A percentile compares a stretch with the other conserved stretches of the same genome.
Evolutionary conservation across 2,797 vertebrate genomes (phyloP).

Genomic region (Malacoctenus gilli): DNA sequence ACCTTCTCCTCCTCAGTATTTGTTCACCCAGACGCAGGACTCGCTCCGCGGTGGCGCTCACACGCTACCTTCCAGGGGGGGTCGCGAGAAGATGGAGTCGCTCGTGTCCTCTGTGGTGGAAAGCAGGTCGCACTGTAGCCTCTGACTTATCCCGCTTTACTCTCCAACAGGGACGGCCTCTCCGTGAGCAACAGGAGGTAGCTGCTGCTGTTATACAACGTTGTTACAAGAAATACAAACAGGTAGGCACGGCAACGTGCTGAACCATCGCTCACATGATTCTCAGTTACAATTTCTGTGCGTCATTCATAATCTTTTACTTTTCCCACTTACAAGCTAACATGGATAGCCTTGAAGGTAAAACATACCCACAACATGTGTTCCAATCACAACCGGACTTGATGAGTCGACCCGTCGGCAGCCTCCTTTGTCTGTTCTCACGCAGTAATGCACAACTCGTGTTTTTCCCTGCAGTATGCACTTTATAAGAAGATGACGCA

Average conservation of each 20-base stretch:
- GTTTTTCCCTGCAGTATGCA: slow-evolving; percentile 88
- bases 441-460: slow-evolving; percentile 2
- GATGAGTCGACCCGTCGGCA: slow-evolving; percentile 3
- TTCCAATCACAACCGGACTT: slow-evolving; percentile 17
- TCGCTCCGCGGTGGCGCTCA: slow-evolving; percentile 50
- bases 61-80: slow-evolving; percentile 47
- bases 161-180: slow-evolving; percentile 89
- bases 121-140: slow-evolving; percentile 47
- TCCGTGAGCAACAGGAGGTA: slow-evolving; percentile 97
- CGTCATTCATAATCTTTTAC: slow-evolving; percentile 50
- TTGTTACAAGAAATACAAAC: slow-evolving; percentile 99
- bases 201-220: slow-evolving; percentile 97
- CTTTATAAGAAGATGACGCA: slow-evolving; percentile 99
- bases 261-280: not conserved
- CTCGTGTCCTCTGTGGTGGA: slow-evolving; percentile 56
- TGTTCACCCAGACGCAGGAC: slow-evolving; percentile 44
- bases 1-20: slow-evolving; percentile 45
- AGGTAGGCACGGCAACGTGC: slow-evolving; percentile 82
- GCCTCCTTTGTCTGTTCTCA: not conserved
- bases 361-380: slow-evolving; percentile 58
- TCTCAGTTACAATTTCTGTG: slow-evolving; percentile 10
- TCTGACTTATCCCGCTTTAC: slow-evolving; percentile 70
- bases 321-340: slow-evolving; percentile 91
- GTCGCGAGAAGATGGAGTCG: slow-evolving; percentile 50
- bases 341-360: slow-evolving; percentile 99